Conservation (phyloP, 1,140 invertebrate species). For the Zaprionus lachaisei region DNA sequence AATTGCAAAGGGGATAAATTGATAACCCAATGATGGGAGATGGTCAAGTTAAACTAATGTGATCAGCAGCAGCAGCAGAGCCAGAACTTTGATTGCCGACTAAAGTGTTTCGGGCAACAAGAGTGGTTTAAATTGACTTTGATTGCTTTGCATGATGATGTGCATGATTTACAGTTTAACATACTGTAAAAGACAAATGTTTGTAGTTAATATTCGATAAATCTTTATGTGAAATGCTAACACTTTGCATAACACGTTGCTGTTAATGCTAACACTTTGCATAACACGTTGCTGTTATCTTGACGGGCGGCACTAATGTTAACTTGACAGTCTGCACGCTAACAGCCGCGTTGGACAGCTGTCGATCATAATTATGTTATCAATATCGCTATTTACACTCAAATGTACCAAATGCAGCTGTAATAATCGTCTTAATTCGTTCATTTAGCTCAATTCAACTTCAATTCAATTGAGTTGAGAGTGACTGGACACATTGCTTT, state of each 20-base stretch:
- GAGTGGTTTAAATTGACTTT: background rate
- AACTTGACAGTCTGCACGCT: background rate
- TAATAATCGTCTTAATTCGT: background rate
- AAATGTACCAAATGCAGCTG: background rate
- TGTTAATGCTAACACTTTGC: background rate
- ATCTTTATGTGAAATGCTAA: background rate
- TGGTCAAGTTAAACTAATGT: conserved; percentile 20
- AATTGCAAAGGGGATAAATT: conserved; percentile 23
- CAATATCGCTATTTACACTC: background rate
- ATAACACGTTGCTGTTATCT: background rate
- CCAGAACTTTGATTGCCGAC: background rate
- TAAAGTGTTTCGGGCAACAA: background rate
- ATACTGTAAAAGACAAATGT: background rate
- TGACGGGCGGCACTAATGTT: background rate
- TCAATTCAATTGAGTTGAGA: background rate
- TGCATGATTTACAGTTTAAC: background rate
- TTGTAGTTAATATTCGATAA: background rate
- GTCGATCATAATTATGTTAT: background rate
- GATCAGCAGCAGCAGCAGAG: conserved; percentile 9
- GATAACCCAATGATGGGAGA: conserved; percentile 33
- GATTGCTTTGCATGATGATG: background rate
- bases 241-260: no score
- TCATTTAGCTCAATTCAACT: background rate
- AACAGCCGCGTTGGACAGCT: background rate
- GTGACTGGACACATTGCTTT: background rate